Evolutionary conservation across 2,888 invertebrate species (phyloP).

Genomic region (Blera fallax): DNA sequence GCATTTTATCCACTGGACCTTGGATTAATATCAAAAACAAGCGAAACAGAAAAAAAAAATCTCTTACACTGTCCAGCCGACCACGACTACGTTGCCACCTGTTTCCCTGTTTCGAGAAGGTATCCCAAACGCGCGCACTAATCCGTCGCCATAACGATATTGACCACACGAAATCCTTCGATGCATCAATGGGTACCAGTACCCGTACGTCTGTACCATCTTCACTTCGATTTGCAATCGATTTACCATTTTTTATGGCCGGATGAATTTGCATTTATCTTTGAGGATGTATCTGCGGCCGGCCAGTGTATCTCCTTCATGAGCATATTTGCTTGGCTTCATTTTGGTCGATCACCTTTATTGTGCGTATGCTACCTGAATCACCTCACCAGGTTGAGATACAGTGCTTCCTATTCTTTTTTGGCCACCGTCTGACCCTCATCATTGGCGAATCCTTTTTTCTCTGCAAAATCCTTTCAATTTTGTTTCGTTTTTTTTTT

Average conservation of each 20-base stretch:
- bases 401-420: background rate
- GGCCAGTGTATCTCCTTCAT: background rate
- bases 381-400: background rate
- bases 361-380: slow-evolving; percentile 31
- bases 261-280: slow-evolving; percentile 60
- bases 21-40: slow-evolving; percentile 44
- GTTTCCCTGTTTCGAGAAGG: slow-evolving; percentile 56
- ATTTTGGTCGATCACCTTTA: slow-evolving; percentile 63
- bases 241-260: slow-evolving; percentile 26
- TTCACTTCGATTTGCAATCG: slow-evolving; percentile 45
- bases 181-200: background rate
- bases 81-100: slow-evolving; percentile 56
- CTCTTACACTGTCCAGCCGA: slow-evolving; percentile 28
- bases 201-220: background rate
- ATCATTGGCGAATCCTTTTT: slow-evolving; percentile 54
- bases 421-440: slow-evolving; percentile 45
- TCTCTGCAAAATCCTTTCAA: slow-evolving; percentile 58
- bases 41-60: slow-evolving; percentile 8
- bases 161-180: slow-evolving; percentile 39
- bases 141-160: slow-evolving; percentile 58
- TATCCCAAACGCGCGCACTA: slow-evolving; percentile 50
- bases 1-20: slow-evolving; percentile 57
- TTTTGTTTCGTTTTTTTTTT: slow-evolving; percentile 43
- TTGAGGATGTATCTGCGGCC: slow-evolving; percentile 5
- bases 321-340: slow-evolving; percentile 11